These are phyloP conservation scores for Drosophila punjabiensis DNA, from an alignment of 1,140 invertebrate genomes.

Conservation along the genomic window DNA sequence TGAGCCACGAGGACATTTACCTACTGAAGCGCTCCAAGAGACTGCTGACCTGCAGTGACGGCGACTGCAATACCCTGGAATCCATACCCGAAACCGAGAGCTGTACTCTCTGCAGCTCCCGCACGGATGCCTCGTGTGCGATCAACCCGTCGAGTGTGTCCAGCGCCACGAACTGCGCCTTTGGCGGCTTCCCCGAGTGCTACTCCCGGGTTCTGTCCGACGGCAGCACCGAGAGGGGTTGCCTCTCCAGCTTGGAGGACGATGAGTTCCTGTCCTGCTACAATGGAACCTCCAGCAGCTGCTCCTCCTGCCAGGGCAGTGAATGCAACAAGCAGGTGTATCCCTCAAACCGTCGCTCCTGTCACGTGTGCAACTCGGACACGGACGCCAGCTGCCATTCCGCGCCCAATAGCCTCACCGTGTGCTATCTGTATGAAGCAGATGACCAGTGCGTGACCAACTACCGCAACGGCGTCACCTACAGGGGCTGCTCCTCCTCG, in stretches of 20 bases:
- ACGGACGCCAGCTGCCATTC: constrained; percentile 53
- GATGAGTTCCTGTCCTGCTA: constrained; percentile 75
- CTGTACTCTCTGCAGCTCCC: constrained; percentile 71
- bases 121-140: constrained; percentile 71
- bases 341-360: constrained; percentile 56
- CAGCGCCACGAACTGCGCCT: constrained; percentile 37
- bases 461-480: constrained; percentile 59
- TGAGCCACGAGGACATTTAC: constrained; percentile 62
- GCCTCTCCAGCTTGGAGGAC: constrained; percentile 69
- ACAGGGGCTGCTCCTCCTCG: constrained; percentile 62
- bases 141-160: constrained; percentile 46
- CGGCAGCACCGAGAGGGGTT: constrained; percentile 77
- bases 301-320: constrained; percentile 57
- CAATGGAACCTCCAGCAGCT: constrained; percentile 64
- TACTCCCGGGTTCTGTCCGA: constrained; percentile 66
- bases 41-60: constrained; percentile 53
- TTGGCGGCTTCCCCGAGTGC: constrained; percentile 66
- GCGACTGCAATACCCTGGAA: constrained; percentile 69
- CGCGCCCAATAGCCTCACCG: constrained; percentile 51
- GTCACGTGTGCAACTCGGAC: constrained; percentile 74
- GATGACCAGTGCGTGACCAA: constrained; percentile 71
- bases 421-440: constrained; percentile 60
- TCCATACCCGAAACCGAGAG: constrained; percentile 46
- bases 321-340: constrained; percentile 64
- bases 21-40: constrained; percentile 55